Conservation (phyloP, 1,140 invertebrate species). For the Drosophila obscura region DNA sequence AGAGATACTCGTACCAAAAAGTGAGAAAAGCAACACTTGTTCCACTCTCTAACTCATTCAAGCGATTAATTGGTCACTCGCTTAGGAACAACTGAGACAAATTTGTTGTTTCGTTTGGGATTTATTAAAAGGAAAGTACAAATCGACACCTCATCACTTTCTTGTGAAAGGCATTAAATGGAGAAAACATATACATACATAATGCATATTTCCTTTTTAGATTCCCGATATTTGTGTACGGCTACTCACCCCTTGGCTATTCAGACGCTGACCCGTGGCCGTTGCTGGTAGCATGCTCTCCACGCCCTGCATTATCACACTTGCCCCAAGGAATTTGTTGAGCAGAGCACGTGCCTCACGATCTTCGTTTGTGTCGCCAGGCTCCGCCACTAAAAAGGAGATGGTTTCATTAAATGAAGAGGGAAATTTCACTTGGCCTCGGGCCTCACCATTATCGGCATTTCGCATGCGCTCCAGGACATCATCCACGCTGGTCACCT, state of each 20-base stretch:
- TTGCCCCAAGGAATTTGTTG: constrained; percentile 91
- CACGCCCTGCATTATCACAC: constrained; percentile 88
- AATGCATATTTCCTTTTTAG: too few species aligned
- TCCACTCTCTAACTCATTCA: too few species aligned
- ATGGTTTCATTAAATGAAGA: not conserved
- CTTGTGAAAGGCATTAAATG: not conserved
- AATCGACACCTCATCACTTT: too few species aligned
- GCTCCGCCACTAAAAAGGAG: constrained; percentile 85
- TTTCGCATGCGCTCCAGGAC: constrained; percentile 90
- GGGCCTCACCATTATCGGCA: constrained; percentile 87
- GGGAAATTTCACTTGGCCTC: not conserved
- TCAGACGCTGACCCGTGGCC: constrained; percentile 48
- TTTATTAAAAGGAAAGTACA: too few species aligned
- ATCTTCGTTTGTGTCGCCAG: constrained; percentile 87
- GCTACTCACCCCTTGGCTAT: constrained; percentile 66
- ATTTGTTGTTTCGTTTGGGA: too few species aligned
- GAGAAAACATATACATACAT: too few species aligned
- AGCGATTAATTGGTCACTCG: too few species aligned
- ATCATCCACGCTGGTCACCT: constrained; percentile 89
- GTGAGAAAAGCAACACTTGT: too few species aligned
- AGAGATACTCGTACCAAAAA: not conserved
- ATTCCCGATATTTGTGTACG: not conserved
- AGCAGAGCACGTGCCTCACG: constrained; percentile 89
- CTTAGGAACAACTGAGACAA: too few species aligned
- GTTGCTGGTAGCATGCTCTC: constrained; percentile 70